Evolutionary conservation across 2,113 vertebrate species (phyloP).

Genomic region (Sphyrna mokarran): DNA sequence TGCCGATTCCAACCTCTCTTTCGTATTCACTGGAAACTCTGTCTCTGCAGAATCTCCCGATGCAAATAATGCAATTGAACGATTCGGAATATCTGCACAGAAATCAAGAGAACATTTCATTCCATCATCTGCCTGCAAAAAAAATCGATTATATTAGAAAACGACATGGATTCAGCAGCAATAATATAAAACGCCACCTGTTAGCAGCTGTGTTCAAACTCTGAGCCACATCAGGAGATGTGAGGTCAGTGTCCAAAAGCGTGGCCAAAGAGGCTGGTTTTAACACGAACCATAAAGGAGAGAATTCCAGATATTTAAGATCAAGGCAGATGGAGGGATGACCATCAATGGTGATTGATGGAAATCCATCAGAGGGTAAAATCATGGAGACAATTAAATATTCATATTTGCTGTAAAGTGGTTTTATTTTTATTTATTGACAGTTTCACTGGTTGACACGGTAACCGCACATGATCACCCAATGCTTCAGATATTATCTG

Average conservation of each 20-base stretch:
- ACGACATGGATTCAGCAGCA: constrained; percentile 46
- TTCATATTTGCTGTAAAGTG: background rate
- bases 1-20: constrained; percentile 58
- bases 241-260: background rate
- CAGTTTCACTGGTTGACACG: no score
- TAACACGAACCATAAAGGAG: background rate
- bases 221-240: background rate
- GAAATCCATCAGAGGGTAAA: background rate
- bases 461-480: no score
- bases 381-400: background rate
- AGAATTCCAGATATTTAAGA: background rate
- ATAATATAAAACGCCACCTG: background rate
- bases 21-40: constrained; percentile 40
- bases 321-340: background rate
- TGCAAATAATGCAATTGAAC: constrained; percentile 47
- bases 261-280: background rate
- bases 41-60: constrained; percentile 42
- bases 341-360: background rate
- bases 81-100: background rate
- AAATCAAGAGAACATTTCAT: background rate
- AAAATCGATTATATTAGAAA: constrained; percentile 21
- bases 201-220: background rate
- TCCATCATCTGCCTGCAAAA: background rate
- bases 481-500: no score
- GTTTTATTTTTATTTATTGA: background rate